Conservation (phyloP, 1,140 invertebrate species). For the Temnothorax curvispinosus region DNA sequence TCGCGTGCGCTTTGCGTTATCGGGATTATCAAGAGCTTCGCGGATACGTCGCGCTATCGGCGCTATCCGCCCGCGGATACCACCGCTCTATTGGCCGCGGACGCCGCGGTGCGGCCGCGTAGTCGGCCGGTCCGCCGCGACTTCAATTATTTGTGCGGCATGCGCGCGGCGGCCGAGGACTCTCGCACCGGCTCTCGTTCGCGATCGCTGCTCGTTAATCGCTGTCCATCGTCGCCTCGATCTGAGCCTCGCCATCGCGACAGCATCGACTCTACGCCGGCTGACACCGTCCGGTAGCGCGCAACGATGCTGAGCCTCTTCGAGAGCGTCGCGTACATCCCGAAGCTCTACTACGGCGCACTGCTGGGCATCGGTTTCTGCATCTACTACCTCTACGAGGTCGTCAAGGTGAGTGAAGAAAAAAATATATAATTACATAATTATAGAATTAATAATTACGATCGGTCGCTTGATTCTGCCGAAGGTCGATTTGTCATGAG, state of each 20-base stretch:
- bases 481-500: not conserved
- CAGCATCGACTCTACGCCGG: not conserved
- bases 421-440: not conserved
- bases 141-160: slow-evolving; percentile 64
- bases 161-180: slow-evolving; percentile 39
- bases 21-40: not conserved
- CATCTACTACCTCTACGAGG: slow-evolving; percentile 84
- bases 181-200: slow-evolving; percentile 39
- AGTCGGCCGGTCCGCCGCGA: slow-evolving; percentile 31
- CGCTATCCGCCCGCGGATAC: not conserved
- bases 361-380: slow-evolving; percentile 82
- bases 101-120: slow-evolving; percentile 15
- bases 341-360: slow-evolving; percentile 83
- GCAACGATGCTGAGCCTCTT: slow-evolving; percentile 74
- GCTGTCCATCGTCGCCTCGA: slow-evolving; percentile 20
- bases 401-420: slow-evolving; percentile 83
- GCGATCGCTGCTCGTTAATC: slow-evolving; percentile 35
- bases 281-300: not conserved
- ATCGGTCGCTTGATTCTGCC: not conserved
- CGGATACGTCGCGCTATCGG: not conserved
- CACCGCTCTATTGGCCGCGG: not conserved
- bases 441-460: not conserved
- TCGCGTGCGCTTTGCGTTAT: slow-evolving; percentile 2
- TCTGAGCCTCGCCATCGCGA: not conserved
- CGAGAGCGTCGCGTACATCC: slow-evolving; percentile 78